Percentiles rank a stretch among this genome's conserved stretches.
These are phyloP conservation scores for Andrena marginata DNA, from an alignment of 2,888 invertebrate species.

Conservation along the genomic window DNA sequence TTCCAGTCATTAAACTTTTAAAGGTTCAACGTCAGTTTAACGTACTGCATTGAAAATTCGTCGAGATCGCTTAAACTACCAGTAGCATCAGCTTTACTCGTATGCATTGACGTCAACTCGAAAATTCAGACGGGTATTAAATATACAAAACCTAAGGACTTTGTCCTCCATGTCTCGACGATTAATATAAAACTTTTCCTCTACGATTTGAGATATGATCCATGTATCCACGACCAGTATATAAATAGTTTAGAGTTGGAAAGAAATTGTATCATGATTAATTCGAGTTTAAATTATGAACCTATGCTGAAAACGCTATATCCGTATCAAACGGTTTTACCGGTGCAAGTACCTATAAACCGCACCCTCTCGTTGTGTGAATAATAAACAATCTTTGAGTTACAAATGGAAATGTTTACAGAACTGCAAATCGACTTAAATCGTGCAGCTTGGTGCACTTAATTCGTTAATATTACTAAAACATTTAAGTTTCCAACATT, in stretches of 20 bases:
- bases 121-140: slow-evolving; percentile 10
- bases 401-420: too few relatives aligned
- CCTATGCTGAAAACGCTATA: background rate
- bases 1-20: slow-evolving; percentile 1
- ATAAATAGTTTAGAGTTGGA: background rate
- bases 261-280: background rate
- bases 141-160: background rate
- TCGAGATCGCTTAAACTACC: background rate
- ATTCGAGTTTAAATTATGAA: background rate
- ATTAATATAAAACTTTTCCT: too few relatives aligned
- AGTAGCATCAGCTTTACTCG: background rate
- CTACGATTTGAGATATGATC: too few relatives aligned
- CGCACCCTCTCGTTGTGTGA: too few relatives aligned
- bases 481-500: too few relatives aligned
- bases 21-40: background rate
- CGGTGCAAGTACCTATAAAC: too few relatives aligned
- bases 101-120: slow-evolving; percentile 6
- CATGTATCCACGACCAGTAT: background rate
- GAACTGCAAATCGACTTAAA: too few relatives aligned
- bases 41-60: slow-evolving; percentile 11
- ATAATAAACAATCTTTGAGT: too few relatives aligned
- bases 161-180: background rate
- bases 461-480: too few relatives aligned
- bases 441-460: too few relatives aligned
- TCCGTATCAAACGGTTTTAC: too few relatives aligned